Percentiles rank a stretch among this genome's conserved stretches.
phyloP scores from a whole-genome alignment of 2,888 invertebrate genomes.

The Griposia aprilina region DNA sequence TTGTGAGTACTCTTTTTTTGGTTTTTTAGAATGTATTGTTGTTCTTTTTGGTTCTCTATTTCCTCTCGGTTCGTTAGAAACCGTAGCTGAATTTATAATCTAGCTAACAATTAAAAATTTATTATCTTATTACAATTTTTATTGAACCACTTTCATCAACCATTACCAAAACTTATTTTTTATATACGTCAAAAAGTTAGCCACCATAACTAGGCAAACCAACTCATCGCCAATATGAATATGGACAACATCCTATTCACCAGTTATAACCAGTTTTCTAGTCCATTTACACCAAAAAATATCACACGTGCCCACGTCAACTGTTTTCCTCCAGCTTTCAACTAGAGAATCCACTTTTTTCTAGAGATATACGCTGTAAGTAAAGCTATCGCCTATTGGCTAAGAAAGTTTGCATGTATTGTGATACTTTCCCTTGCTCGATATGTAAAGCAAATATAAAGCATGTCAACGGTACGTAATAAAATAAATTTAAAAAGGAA shows the following conservation, averaged over 20 bases:
- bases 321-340: conserved; percentile 34
- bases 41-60: conserved; percentile 1
- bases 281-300: conserved; percentile 34
- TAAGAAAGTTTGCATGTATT: conserved; percentile 61
- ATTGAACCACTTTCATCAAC: neutral
- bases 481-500: conserved; percentile 12
- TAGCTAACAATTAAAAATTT: neutral
- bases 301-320: conserved; percentile 13
- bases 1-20: conserved; percentile 57
- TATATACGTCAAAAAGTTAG: neutral
- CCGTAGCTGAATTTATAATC: neutral
- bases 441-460: conserved; percentile 42
- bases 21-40: conserved; percentile 33
- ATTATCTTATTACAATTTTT: neutral
- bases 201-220: neutral
- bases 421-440: conserved; percentile 58
- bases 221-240: neutral
- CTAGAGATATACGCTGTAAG: conserved; percentile 23
- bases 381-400: conserved; percentile 33
- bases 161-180: neutral
- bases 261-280: conserved; percentile 22
- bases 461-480: conserved; percentile 33
- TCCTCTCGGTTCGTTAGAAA: conserved; percentile 7
- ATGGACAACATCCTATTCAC: conserved; percentile 12
- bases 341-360: conserved; percentile 40